These are phyloP conservation scores for Drosophila anceps DNA, from an alignment of 2,888 invertebrate species.

Conservation along the genomic window DNA sequence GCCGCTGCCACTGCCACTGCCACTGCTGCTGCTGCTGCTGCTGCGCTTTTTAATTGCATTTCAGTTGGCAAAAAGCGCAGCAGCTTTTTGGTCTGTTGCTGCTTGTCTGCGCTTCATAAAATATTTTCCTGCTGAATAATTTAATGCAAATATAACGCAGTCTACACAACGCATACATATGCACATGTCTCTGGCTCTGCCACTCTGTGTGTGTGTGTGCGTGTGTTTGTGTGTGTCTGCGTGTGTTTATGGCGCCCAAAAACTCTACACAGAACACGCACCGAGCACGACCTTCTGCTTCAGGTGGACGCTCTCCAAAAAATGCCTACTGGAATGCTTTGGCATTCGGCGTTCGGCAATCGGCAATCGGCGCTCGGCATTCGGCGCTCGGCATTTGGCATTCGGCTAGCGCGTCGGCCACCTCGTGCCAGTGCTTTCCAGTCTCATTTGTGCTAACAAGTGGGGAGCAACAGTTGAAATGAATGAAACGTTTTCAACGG, in stretches of 20 bases:
- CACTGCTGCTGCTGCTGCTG: constrained; percentile 28
- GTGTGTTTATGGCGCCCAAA: constrained; percentile 38
- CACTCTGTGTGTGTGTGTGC: not conserved
- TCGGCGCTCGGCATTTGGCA: not conserved
- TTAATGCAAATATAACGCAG: constrained; percentile 78
- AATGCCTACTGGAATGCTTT: constrained; percentile 1
- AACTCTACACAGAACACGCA: constrained; percentile 43
- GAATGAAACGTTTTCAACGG: constrained; percentile 61
- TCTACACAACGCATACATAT: constrained; percentile 52
- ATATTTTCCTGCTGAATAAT: constrained; percentile 71
- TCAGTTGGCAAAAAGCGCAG: constrained; percentile 74
- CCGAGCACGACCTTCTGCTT: constrained; percentile 21
- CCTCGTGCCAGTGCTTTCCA: constrained; percentile 33
- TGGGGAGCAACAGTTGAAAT: constrained; percentile 83
- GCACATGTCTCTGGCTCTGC: constrained; percentile 4
- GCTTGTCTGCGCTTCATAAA: constrained; percentile 51
- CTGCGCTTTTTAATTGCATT: constrained; percentile 75
- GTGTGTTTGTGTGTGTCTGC: not conserved
- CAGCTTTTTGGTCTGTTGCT: constrained; percentile 43
- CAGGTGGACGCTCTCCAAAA: constrained; percentile 14
- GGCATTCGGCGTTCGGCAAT: not conserved
- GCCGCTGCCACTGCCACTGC: too few relatives aligned
- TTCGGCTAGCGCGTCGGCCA: constrained; percentile 11
- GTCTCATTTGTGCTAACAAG: constrained; percentile 78
- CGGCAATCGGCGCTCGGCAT: not conserved